Conservation (phyloP, 2,113 vertebrate species). For the Pan troglodytes region DNA sequence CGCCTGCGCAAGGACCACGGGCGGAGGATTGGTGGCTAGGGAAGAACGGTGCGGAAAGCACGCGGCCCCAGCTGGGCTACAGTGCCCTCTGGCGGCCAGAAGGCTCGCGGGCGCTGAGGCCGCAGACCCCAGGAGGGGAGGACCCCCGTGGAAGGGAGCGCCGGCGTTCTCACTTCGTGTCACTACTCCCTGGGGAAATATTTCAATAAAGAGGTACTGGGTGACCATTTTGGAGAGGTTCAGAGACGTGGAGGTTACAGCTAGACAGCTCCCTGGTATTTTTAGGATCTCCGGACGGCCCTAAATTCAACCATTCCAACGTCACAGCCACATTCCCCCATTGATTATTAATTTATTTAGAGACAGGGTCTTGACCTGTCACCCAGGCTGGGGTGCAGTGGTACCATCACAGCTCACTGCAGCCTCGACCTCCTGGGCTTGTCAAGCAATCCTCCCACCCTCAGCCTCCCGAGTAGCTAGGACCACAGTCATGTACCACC, state of each 20-base stretch:
- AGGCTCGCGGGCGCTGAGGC: accelerated
- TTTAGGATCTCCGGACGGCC: neutral
- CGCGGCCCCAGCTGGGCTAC: neutral
- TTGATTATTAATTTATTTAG: too few relatives aligned
- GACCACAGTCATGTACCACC: too few relatives aligned
- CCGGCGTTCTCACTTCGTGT: neutral
- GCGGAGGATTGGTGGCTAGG: accelerated
- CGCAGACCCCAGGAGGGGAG: neutral
- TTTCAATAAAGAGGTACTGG: neutral
- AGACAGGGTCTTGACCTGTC: too few relatives aligned
- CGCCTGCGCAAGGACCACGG: accelerated
- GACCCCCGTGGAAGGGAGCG: accelerated
- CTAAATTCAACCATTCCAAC: neutral
- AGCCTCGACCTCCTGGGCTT: too few relatives aligned
- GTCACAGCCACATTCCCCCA: neutral
- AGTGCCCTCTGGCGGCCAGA: conserved; percentile 17
- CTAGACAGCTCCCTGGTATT: neutral
- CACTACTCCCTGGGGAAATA: neutral
- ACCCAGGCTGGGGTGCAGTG: too few relatives aligned
- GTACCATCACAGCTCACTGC: too few relatives aligned
- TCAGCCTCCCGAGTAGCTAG: too few relatives aligned
- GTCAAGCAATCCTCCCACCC: too few relatives aligned
- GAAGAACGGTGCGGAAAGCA: too few relatives aligned
- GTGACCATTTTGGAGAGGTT: neutral
- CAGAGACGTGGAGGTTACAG: neutral